Evolutionary conservation across 1,140 invertebrate species (phyloP), one percentile per base, ranked within the genome.

Genomic region (Colletes gigas): DNA sequence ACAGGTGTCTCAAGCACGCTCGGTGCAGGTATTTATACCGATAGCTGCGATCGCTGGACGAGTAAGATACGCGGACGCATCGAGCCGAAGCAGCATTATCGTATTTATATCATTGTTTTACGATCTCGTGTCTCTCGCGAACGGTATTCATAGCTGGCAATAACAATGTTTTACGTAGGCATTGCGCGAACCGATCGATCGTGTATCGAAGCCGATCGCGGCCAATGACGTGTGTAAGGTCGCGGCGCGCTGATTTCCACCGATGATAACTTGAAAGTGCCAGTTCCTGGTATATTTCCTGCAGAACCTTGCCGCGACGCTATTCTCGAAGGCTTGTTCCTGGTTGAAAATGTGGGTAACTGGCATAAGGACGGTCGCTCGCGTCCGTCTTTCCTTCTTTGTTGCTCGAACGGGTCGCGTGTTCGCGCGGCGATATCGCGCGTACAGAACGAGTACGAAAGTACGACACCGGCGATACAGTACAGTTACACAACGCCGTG

Each of bases 291-390:
- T 84, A 78, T 73, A 73, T 72, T 82, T 55, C 30, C 81, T 54
- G 78, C 50, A 52, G 44, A 69, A 74, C 69, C 57, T n/a, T 54
- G 57, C 21, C 50, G 21, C 12, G 30, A 14, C 65, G 54, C 78
- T 82, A 74, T 30, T 30, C 69, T 78, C 21, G 19, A 17, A 69
- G 59, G 57, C 65, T 86, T 74, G 77, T 87, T 87, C 84, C 84
- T 87, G 84, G 63, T 86, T 83, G 81, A 87, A 87, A 87, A 87
- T 86, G 62, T 81, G 60, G 84, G 85, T 87, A 87, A 87, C 44
- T 83, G 68, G 85, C 50, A 77, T 87, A 87, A 87, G 85, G 85
- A 87, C 84, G 85, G 77, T 87, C 85, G 44, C 62, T 60, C 67
- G 21, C 84, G 76, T 71, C 52, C 5, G 19, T 44, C 39, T 47